Percentiles rank a stretch among this genome's conserved stretches.
phyloP scores from a whole-genome alignment of 2,113 vertebrate species.

The Toxotes chatareus region DNA sequence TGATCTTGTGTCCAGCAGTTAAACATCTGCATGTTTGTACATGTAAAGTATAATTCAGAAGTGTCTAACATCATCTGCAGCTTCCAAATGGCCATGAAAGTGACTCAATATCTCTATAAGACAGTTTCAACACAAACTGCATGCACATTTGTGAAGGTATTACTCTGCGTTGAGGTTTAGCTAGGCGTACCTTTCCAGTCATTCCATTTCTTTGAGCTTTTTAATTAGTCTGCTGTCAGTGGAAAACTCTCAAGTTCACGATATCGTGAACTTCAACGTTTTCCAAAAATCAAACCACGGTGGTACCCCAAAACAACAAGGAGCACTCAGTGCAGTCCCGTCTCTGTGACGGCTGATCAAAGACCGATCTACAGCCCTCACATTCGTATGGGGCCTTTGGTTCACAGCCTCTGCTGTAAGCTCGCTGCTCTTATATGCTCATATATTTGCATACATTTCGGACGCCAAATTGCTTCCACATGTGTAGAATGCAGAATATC shows the following conservation, averaged over 20 bases:
- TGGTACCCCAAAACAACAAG: not conserved
- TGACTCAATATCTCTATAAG: too few species aligned
- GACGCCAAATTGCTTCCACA: slow-evolving; percentile 24
- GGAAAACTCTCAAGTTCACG: not conserved
- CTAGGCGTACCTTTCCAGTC: not conserved
- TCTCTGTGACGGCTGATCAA: slow-evolving; percentile 19
- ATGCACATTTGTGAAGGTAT: too few species aligned
- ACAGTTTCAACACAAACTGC: too few species aligned
- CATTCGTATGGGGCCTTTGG: slow-evolving; percentile 18
- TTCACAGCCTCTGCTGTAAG: slow-evolving; percentile 4
- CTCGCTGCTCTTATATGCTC: slow-evolving; percentile 13
- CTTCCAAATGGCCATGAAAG: too few species aligned
- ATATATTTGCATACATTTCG: slow-evolving; percentile 43
- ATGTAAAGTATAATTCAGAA: too few species aligned
- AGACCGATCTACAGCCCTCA: slow-evolving; percentile 2
- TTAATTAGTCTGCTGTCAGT: not conserved
- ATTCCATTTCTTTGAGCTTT: not conserved
- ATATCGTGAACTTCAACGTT: not conserved
- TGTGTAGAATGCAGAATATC: slow-evolving; percentile 9
- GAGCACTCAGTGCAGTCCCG: not conserved
- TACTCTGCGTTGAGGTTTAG: not conserved
- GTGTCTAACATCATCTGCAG: too few species aligned
- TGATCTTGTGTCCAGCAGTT: too few species aligned
- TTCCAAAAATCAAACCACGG: not conserved
- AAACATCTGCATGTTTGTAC: too few species aligned